Percentiles rank a stretch among this genome's conserved stretches.
These are phyloP conservation scores for Trididemnum nubilum DNA, from an alignment of 23 tunicate genomes.

Conservation along the genomic window DNA sequence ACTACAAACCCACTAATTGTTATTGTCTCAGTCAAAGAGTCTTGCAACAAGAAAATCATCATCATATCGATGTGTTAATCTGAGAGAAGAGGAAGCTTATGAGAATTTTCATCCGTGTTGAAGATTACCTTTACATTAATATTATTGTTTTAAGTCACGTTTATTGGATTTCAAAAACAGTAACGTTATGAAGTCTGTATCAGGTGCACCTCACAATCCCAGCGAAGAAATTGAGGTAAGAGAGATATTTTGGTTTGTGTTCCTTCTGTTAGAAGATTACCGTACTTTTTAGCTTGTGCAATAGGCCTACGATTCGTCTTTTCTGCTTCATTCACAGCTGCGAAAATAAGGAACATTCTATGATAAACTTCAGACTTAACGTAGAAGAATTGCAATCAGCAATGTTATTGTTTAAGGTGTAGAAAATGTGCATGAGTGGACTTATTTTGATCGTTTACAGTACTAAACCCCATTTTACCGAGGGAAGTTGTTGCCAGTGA, in stretches of 20 bases:
- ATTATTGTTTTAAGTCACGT: not conserved
- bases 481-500: too few species aligned
- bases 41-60: not conserved
- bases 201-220: conserved; percentile 42
- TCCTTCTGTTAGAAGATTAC: too few species aligned
- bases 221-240: conserved; percentile 57
- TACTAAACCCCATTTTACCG: too few species aligned
- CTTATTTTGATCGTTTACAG: too few species aligned
- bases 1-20: conserved; percentile 8
- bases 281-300: not conserved
- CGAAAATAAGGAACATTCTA: too few species aligned
- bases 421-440: too few species aligned
- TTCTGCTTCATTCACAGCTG: too few species aligned
- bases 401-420: too few species aligned
- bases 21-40: not conserved
- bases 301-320: not conserved
- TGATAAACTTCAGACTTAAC: too few species aligned
- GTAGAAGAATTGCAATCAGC: too few species aligned
- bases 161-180: not conserved
- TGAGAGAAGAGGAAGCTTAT: not conserved
- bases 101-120: not conserved
- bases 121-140: not conserved
- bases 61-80: not conserved
- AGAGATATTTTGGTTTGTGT: too few species aligned
- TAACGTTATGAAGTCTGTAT: conserved; percentile 47